Evolutionary conservation across 2,797 vertebrate genomes (phyloP).

Genomic region (Rallus crepitans): DNA sequence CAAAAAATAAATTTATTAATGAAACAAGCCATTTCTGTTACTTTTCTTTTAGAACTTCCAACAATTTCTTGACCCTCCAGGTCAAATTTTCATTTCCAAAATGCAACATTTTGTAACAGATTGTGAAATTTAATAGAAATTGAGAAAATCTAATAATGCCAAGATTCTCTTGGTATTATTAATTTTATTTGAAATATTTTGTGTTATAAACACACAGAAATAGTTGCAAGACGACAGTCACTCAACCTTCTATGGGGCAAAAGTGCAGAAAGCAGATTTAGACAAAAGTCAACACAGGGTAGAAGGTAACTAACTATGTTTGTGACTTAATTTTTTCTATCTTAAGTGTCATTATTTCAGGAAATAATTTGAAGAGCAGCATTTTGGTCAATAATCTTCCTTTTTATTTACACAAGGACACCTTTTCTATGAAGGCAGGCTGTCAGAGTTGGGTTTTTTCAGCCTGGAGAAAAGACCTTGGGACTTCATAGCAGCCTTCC

Average conservation of each 20-base stretch:
- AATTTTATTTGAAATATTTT: slow-evolving; percentile 1
- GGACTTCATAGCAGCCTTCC: too few relatives aligned
- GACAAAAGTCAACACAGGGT: not conserved
- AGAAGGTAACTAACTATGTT: not conserved
- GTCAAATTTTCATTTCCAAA: slow-evolving; percentile 35
- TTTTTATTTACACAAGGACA: not conserved
- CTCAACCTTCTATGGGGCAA: not conserved
- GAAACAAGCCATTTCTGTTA: slow-evolving; percentile 29
- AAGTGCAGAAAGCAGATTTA: not conserved
- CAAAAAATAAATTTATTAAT: slow-evolving; percentile 7
- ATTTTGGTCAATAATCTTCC: not conserved
- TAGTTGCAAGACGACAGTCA: not conserved
- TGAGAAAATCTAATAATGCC: not conserved
- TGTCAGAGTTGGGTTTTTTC: too few relatives aligned
- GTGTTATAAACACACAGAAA: not conserved
- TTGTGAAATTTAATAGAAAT: not conserved
- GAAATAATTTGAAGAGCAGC: not conserved
- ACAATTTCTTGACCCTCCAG: not conserved
- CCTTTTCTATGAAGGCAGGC: too few relatives aligned
- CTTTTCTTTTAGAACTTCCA: slow-evolving; percentile 15
- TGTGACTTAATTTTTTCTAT: not conserved
- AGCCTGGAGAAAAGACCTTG: too few relatives aligned
- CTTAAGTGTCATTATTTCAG: not conserved
- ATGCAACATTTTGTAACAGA: not conserved
- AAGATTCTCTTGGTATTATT: not conserved